phyloP scores from a whole-genome alignment of 1,140 invertebrate genomes.

The Cotesia vestalis region DNA sequence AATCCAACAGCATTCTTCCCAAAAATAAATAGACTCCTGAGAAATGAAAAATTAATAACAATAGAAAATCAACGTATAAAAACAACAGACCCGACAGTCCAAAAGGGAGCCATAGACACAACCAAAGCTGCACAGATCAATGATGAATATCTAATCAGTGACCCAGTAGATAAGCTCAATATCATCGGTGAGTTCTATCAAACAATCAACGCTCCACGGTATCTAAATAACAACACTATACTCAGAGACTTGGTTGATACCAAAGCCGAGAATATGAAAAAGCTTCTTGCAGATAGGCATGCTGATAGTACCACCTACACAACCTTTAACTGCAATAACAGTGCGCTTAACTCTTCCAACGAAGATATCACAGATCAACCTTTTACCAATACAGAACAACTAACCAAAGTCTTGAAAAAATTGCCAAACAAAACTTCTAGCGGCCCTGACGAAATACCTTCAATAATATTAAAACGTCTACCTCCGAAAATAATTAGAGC shows the following conservation, averaged over 20 bases:
- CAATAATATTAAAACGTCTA: constrained; percentile 30
- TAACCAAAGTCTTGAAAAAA: constrained; percentile 18
- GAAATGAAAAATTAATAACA: constrained; percentile 8
- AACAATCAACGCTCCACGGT: constrained; percentile 24
- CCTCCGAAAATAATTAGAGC: constrained; percentile 14
- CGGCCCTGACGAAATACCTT: constrained; percentile 33
- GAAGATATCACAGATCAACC: not conserved
- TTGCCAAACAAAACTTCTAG: constrained; percentile 34
- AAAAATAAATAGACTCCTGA: constrained; percentile 25
- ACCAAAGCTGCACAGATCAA: not conserved
- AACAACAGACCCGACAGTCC: not conserved
- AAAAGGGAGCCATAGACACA: not conserved
- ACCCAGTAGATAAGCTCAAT: constrained; percentile 26
- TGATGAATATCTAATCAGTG: constrained; percentile 23
- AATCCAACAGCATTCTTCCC: constrained; percentile 21
- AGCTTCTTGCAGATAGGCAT: not conserved
- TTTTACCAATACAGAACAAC: not conserved
- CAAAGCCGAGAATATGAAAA: constrained; percentile 8
- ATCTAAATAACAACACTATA: constrained; percentile 12
- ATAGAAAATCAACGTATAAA: constrained; percentile 29
- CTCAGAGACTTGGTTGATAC: constrained; percentile 5
- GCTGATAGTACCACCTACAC: not conserved
- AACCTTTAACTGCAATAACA: constrained; percentile 23
- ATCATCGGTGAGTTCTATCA: constrained; percentile 20
- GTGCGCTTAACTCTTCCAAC: not conserved